Conservation (phyloP, 2,888 invertebrate species). For the Spialia ferax region DNA sequence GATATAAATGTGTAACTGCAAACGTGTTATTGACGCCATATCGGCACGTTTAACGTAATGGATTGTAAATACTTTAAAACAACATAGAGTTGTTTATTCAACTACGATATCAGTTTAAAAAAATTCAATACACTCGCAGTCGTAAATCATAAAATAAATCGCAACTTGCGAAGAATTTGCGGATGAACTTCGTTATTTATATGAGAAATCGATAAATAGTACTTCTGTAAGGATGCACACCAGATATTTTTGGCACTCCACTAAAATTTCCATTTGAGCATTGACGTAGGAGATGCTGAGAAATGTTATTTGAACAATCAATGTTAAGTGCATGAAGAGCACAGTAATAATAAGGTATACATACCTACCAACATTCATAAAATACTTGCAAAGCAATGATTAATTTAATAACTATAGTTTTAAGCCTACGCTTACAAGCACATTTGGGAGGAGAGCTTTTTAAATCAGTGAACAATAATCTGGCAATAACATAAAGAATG, state of each 20-base stretch:
- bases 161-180: slow-evolving; percentile 7
- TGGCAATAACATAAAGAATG: slow-evolving; percentile 35
- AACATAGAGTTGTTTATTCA: slow-evolving; percentile 20
- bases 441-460: slow-evolving; percentile 4
- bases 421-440: not conserved
- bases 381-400: not conserved
- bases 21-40: slow-evolving; percentile 23
- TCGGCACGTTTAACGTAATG: slow-evolving; percentile 13
- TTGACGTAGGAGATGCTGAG: slow-evolving; percentile 36
- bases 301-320: slow-evolving; percentile 27
- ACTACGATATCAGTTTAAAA: slow-evolving; percentile 16
- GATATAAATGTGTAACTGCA: slow-evolving; percentile 1
- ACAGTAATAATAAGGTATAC: not conserved
- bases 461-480: slow-evolving; percentile 16
- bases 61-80: slow-evolving; percentile 8
- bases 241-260: slow-evolving; percentile 34
- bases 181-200: slow-evolving; percentile 8
- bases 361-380: no score
- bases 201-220: slow-evolving; percentile 34
- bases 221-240: slow-evolving; percentile 8
- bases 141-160: slow-evolving; percentile 22
- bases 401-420: not conserved
- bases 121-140: slow-evolving; percentile 9
- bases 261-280: slow-evolving; percentile 17
- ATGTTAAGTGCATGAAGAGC: slow-evolving; percentile 18